These are phyloP conservation scores for Mystacornis crossleyi DNA, from an alignment of 2,113 vertebrate species.

Conservation along the genomic window DNA sequence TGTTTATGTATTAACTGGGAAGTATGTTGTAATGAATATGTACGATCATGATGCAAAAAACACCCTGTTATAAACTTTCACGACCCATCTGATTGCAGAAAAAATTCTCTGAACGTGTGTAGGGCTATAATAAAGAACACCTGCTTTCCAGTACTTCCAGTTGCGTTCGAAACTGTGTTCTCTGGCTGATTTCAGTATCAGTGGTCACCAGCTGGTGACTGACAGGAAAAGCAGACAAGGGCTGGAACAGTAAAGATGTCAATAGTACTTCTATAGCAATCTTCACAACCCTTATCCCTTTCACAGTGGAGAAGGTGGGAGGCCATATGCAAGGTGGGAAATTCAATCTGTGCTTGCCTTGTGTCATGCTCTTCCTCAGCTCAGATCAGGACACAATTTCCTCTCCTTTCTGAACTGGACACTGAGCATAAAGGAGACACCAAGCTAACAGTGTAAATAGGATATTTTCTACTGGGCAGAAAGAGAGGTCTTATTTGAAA, in stretches of 20 bases:
- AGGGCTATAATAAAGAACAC: background rate
- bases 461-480: background rate
- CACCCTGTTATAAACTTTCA: background rate
- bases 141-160: background rate
- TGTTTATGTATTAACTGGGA: background rate
- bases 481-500: background rate
- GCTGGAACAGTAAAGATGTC: background rate
- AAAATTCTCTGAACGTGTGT: background rate
- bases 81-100: background rate
- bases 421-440: background rate
- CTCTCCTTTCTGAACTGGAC: background rate
- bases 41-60: background rate
- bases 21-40: background rate
- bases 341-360: background rate
- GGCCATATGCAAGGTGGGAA: background rate
- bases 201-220: background rate
- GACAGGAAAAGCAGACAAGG: background rate
- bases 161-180: background rate
- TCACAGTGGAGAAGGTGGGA: background rate
- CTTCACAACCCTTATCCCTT: background rate
- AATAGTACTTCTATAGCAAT: background rate
- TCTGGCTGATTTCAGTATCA: background rate
- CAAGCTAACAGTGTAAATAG: background rate
- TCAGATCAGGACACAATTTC: background rate
- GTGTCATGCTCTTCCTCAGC: background rate